Conservation (phyloP, 2,888 invertebrate species). For the Amphipoea oculea region DNA sequence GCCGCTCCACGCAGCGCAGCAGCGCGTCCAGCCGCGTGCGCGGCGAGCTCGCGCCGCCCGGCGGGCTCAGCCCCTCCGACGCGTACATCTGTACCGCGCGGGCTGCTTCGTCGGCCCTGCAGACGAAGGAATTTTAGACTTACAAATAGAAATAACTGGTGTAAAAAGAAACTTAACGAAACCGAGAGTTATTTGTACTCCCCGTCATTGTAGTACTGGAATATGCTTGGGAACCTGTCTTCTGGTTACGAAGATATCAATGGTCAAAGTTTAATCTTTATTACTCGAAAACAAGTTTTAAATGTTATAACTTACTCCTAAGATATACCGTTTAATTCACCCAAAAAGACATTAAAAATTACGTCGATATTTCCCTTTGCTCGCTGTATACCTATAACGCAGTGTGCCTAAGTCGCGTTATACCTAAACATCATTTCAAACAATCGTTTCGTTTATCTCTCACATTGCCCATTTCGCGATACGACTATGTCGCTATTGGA, state of each 20-base stretch:
- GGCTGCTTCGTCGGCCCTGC: conserved; percentile 96
- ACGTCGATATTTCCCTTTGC: background rate
- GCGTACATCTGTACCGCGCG: conserved; percentile 94
- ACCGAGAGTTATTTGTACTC: background rate
- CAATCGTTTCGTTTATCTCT: no score
- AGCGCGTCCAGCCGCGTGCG: conserved; percentile 96
- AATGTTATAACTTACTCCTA: background rate
- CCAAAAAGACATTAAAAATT: background rate
- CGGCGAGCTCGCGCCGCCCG: conserved; percentile 84
- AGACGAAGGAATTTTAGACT: background rate
- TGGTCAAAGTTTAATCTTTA: background rate
- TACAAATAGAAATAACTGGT: background rate
- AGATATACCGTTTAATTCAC: background rate
- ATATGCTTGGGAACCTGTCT: background rate
- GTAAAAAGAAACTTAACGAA: background rate
- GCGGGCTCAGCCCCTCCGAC: conserved; percentile 94
- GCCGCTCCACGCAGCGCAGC: conserved; percentile 93
- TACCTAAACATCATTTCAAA: no score
- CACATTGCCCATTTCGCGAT: no score
- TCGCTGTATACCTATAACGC: no score
- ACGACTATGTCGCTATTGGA: no score
- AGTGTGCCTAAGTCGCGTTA: no score
- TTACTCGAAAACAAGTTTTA: background rate
- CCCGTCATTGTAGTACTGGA: background rate
- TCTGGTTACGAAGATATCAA: background rate